A percentile compares a stretch with the other conserved stretches of the same genome.
Conservation (phyloP, 30 jellyfish, hydroid and myxozoan species). For the Rhopilema esculentum region DNA sequence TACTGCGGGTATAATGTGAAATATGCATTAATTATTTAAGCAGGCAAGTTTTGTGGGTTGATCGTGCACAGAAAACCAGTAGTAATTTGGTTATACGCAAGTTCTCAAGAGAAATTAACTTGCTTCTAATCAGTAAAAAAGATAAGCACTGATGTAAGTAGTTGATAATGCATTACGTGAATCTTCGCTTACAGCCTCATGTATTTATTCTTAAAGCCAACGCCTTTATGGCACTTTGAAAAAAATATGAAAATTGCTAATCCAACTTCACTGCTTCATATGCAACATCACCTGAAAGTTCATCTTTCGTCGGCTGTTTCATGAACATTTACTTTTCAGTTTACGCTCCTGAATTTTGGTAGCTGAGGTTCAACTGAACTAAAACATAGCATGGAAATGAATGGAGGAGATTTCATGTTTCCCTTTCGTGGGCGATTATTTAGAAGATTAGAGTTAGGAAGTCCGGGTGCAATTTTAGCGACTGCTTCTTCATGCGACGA, state of each 20-base stretch:
- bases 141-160: background rate
- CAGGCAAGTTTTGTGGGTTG: background rate
- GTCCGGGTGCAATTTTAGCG: constrained; percentile 80
- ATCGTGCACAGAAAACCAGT: background rate
- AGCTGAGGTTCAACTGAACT: background rate
- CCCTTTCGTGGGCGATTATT: constrained; percentile 77
- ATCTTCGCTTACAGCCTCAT: background rate
- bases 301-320: background rate
- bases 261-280: too few species aligned
- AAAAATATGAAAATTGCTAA: too few species aligned
- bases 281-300: background rate
- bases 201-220: too few species aligned
- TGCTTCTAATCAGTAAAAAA: background rate
- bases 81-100: background rate
- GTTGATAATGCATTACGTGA: background rate
- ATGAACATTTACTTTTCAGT: background rate
- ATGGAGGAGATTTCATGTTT: constrained; percentile 74
- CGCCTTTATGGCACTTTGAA: too few species aligned
- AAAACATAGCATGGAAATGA: constrained; percentile 36
- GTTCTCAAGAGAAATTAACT: background rate
- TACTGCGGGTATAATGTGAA: background rate
- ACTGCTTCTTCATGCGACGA: constrained; percentile 74
- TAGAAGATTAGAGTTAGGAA: constrained; percentile 76
- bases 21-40: background rate
- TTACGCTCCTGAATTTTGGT: background rate